These are phyloP conservation scores for Acanthurus lineatus DNA, from an alignment of 2,797 vertebrate genomes.

Conservation along the genomic window DNA sequence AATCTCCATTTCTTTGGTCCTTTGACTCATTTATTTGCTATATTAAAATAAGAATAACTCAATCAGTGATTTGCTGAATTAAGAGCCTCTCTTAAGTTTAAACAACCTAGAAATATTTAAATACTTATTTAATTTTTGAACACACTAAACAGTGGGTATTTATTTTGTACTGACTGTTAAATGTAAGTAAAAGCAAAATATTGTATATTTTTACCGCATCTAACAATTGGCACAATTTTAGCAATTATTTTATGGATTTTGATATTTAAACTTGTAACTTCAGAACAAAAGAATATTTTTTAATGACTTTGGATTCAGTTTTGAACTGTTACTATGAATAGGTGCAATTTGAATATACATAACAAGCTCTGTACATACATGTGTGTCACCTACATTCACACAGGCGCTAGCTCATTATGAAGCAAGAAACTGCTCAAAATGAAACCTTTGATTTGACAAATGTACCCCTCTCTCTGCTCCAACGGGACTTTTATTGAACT, in stretches of 20 bases:
- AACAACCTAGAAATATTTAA: background rate
- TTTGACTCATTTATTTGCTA: background rate
- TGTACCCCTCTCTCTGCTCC: slow-evolving; percentile 35
- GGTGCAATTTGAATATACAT: background rate
- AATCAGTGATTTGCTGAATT: too few species aligned
- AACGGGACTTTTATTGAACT: slow-evolving; percentile 64
- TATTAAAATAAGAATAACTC: too few species aligned
- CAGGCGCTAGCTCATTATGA: slow-evolving; percentile 10
- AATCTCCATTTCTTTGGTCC: background rate
- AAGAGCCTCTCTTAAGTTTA: background rate
- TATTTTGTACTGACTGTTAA: background rate
- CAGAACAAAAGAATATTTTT: background rate
- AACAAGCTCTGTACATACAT: background rate
- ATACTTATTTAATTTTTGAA: too few species aligned
- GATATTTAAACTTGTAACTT: background rate
- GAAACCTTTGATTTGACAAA: slow-evolving; percentile 59
- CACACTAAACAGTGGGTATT: too few species aligned
- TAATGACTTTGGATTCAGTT: background rate
- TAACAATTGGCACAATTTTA: background rate
- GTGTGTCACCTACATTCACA: background rate
- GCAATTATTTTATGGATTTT: background rate
- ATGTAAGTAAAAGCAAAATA: background rate
- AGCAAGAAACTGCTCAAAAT: slow-evolving; percentile 23
- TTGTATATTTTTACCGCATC: background rate
- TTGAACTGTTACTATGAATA: background rate